These are phyloP conservation scores for Sinella curviseta DNA, from an alignment of 1,140 invertebrate genomes.

Conservation along the genomic window DNA sequence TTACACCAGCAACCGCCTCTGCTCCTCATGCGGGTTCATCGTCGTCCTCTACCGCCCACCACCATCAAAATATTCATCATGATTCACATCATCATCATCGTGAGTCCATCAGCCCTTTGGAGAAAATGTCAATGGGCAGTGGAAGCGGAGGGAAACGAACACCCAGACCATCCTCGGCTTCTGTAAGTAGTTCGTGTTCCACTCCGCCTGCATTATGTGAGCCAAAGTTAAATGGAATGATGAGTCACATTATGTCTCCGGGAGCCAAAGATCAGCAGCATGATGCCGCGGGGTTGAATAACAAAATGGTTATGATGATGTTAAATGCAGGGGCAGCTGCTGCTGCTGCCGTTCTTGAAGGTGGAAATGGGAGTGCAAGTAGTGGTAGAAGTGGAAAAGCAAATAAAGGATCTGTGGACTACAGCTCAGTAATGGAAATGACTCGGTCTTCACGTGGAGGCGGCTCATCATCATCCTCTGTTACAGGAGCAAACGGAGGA, in stretches of 20 bases:
- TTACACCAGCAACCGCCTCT: background rate
- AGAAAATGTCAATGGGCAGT: constrained; percentile 35
- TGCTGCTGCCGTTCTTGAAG: constrained; percentile 49
- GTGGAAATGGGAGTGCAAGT: background rate
- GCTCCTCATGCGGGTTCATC: background rate
- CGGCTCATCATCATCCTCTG: background rate
- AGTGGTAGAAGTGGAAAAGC: background rate
- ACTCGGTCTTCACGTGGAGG: background rate
- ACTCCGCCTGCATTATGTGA: constrained; percentile 36
- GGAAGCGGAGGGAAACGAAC: constrained; percentile 26
- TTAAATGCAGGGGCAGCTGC: constrained; percentile 27
- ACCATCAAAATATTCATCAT: constrained; percentile 2
- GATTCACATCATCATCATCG: constrained; percentile 39
- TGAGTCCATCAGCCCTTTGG: constrained; percentile 32
- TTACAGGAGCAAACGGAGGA: background rate
- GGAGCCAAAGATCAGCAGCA: background rate
- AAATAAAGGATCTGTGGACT: constrained; percentile 20
- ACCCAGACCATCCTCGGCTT: constrained; percentile 35
- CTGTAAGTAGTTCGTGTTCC: constrained; percentile 43
- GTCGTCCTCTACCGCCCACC: background rate
- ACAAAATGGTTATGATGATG: constrained; percentile 39
- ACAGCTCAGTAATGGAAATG: constrained; percentile 7
- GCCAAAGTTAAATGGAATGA: constrained; percentile 41
- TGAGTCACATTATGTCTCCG: constrained; percentile 29
- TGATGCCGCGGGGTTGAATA: background rate